Evolutionary conservation across 2,113 vertebrate genomes (phyloP), one percentile per base, ranked within the genome.

Genomic region (Corythornis cristatus): DNA sequence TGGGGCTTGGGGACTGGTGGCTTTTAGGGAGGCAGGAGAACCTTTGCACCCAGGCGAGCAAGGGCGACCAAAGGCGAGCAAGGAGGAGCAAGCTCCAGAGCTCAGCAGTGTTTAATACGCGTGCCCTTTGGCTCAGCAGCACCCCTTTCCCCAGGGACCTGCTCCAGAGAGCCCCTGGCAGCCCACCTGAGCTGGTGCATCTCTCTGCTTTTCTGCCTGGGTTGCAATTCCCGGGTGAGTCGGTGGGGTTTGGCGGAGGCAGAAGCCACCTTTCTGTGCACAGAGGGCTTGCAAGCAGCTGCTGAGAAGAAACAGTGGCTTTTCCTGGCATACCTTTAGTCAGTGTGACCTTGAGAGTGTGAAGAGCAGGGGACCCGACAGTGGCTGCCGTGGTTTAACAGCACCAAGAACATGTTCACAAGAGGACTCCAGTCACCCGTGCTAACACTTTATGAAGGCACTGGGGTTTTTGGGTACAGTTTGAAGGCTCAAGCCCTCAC

Each of bases 241-340:
- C 75, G 93, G 37, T 29, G 29, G 48, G 58, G 13, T 50, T 42
- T 83, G 79, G 80, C 93, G 82, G 91, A 77, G 92, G 89, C 92
- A 93, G 89, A 87, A 96, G 85, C 45, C 70, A 81, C 40, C 64
- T 67, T 80, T 77, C 65, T 87, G 8, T 26, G 65, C 0, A 2
- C 40, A 10, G 43, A 91, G 82, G 35, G 43, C 53, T 46, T 31
- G 48, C 11, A 25, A 93, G 65, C 0, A 1, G 31, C 77, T 87
- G 66, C 83, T 95, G 88, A 96, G 92, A 91, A 93, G 94, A 96
- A 96, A 94, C 76, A 96, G 85, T 86, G 82, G 62, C 66, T 95
- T 89, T 97, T 97, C 93, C 95, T 96, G 94, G 94, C 90, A 97
- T 94, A 90, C 33, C 74, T 86, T 93, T 93, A 93, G 58, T 96